Evolutionary conservation across 1,140 invertebrate species (phyloP), one percentile per base, ranked within the genome.

Genomic region (Chymomyza costata): DNA sequence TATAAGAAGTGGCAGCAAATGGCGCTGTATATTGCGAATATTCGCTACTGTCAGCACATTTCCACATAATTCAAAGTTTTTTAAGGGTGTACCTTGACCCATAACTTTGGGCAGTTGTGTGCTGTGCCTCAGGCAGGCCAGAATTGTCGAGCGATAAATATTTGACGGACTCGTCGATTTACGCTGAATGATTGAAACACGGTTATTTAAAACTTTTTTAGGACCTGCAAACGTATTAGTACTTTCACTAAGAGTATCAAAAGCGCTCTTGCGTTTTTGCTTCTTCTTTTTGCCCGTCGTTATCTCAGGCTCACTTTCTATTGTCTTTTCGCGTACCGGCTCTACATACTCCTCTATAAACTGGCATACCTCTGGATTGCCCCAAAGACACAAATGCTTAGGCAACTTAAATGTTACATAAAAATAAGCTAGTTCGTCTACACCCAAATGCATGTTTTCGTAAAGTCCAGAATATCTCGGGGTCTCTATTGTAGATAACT

Each of bases 311-410:
- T 10, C 11, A 1, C 17, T 18, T 5, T 11, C 10, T 8, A n/a
- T n/a, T n/a, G n/a, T n/a, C n/a, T n/a, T n/a, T n/a, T n/a, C n/a
- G n/a, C n/a, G n/a, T n/a, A n/a, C n/a, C n/a, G n/a, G n/a, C n/a
- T 47, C 44, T 5, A 52, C n/a, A 8, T 53, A 50, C 35, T 71
- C 59, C 6, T 71, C 73, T 0, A 73, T 18, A 21, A 59, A 84
- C 6, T 83, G 71, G 11, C 82, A 83, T 0, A 54, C 64, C 7
- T 65, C 0, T 0, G 82, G 82, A 2, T 62, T 31, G 10, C 68
- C 65, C 57, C 62, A 84, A 0, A 38, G 30, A 16, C 82, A 84
- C n/a, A 84, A 25, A 28, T 64, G n/a, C 16, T 49, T n/a, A 0
- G 82, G 71, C 28, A 84, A 7, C 19, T 57, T 19, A 10, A 83